A percentile compares a stretch with the other conserved stretches of the same genome.
phyloP scores from a whole-genome alignment of 2,888 invertebrate species.

The Plagodis pulveraria region DNA sequence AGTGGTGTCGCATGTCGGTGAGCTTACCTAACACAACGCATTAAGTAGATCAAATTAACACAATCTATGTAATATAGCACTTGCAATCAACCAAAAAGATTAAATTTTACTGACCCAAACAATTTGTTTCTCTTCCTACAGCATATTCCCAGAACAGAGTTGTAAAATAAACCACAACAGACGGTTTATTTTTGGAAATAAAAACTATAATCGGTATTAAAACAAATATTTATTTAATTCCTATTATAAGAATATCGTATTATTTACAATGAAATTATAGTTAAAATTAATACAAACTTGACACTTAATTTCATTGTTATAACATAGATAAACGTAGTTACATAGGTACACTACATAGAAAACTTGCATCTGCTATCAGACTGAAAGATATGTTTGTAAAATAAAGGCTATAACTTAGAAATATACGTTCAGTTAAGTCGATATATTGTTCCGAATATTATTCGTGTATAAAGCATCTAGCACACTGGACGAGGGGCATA shows the following conservation, averaged over 20 bases:
- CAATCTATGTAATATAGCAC: slow-evolving; percentile 23
- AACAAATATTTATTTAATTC: slow-evolving; percentile 83
- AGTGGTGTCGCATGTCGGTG: slow-evolving; percentile 15
- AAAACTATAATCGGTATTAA: slow-evolving; percentile 64
- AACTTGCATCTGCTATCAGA: slow-evolving; percentile 81
- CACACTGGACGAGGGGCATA: no score
- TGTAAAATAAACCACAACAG: slow-evolving; percentile 36
- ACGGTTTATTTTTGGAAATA: slow-evolving; percentile 17
- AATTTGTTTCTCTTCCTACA: slow-evolving; percentile 44
- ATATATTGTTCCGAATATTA: slow-evolving; percentile 78
- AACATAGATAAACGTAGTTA: slow-evolving; percentile 75
- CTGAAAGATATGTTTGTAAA: slow-evolving; percentile 79
- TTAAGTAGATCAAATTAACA: slow-evolving; percentile 27
- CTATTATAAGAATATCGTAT: slow-evolving; percentile 78
- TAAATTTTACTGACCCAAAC: slow-evolving; percentile 18
- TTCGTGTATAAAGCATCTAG: slow-evolving; percentile 40
- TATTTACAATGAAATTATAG: slow-evolving; percentile 84
- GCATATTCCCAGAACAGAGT: slow-evolving; percentile 49
- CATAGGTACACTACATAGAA: slow-evolving; percentile 80
- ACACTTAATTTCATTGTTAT: slow-evolving; percentile 80
- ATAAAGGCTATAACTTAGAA: slow-evolving; percentile 78
- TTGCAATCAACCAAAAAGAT: slow-evolving; percentile 8
- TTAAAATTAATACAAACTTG: slow-evolving; percentile 63
- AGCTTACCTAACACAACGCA: slow-evolving; percentile 24
- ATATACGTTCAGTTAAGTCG: slow-evolving; percentile 72